Percentiles rank a stretch among this genome's conserved stretches.
phyloP scores from a whole-genome alignment of 1,140 invertebrate genomes.

The Leptinotarsa undecemlineata region DNA sequence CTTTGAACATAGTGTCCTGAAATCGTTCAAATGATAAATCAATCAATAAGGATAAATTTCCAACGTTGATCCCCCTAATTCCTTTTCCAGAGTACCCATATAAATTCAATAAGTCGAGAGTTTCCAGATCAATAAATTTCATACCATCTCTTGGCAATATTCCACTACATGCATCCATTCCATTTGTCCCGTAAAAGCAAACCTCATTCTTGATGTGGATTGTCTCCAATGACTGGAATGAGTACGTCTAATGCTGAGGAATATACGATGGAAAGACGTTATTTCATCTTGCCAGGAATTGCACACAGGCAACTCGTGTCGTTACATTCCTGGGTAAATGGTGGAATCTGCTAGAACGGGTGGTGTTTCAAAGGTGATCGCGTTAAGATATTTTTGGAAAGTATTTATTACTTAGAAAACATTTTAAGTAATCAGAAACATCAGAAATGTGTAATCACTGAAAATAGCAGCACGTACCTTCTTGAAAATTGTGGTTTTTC shows the following conservation, averaged over 20 bases:
- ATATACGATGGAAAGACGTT: not conserved
- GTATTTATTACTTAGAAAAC: too few relatives aligned
- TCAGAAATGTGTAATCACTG: too few relatives aligned
- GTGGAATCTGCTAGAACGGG: too few relatives aligned
- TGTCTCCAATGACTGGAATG: slow-evolving; percentile 7
- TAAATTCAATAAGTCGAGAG: not conserved
- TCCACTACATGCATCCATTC: slow-evolving; percentile 7
- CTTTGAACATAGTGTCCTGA: too few relatives aligned
- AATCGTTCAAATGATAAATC: too few relatives aligned
- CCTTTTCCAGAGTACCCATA: not conserved
- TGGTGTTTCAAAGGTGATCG: too few relatives aligned
- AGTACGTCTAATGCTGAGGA: not conserved
- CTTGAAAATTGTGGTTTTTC: too few relatives aligned
- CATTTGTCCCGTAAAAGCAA: slow-evolving; percentile 2
- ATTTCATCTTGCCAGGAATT: not conserved
- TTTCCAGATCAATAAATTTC: slow-evolving; percentile 6
- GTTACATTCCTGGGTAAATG: not conserved
- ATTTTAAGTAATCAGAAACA: too few relatives aligned
- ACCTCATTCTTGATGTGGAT: slow-evolving; percentile 4
- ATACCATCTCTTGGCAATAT: slow-evolving; percentile 3
- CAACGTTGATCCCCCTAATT: too few relatives aligned
- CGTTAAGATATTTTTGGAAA: too few relatives aligned
- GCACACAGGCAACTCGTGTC: not conserved
- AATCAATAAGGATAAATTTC: too few relatives aligned
- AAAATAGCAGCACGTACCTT: too few relatives aligned